A percentile compares a stretch with the other conserved stretches of the same genome.
These are phyloP conservation scores for Rhea americana DNA, from an alignment of 2,113 vertebrate genomes.

Conservation along the genomic window DNA sequence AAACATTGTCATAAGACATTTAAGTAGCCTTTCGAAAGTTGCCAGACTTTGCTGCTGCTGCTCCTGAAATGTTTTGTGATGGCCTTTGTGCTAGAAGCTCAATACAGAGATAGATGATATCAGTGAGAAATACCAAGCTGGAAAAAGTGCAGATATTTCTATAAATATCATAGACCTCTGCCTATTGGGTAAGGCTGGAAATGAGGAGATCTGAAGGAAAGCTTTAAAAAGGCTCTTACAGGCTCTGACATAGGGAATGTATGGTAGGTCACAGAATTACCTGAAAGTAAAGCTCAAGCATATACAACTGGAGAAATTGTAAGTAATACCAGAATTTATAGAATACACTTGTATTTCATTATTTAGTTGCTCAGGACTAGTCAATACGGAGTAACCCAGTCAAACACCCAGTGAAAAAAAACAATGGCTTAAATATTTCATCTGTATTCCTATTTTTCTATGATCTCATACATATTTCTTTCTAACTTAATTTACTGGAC, in stretches of 20 bases:
- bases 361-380: not conserved
- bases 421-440: not conserved
- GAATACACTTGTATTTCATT: not conserved
- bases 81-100: not conserved
- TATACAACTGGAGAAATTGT: not conserved
- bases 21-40: not conserved
- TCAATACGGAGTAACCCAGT: not conserved
- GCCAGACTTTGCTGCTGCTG: not conserved
- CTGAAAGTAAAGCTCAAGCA: not conserved
- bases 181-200: not conserved
- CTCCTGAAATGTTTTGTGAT: not conserved
- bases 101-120: not conserved
- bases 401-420: not conserved
- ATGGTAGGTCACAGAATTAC: not conserved
- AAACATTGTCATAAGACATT: not conserved
- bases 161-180: not conserved
- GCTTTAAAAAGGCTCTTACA: not conserved
- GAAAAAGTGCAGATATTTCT: not conserved
- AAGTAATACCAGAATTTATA: not conserved
- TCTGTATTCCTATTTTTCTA: not conserved
- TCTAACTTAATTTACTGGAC: not conserved
- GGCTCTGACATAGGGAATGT: fast-evolving
- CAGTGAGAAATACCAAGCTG: not conserved
- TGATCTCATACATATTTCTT: not conserved
- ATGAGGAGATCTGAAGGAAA: not conserved